phyloP scores from a whole-genome alignment of 2,888 invertebrate genomes.

The Apotomis betuletana region DNA sequence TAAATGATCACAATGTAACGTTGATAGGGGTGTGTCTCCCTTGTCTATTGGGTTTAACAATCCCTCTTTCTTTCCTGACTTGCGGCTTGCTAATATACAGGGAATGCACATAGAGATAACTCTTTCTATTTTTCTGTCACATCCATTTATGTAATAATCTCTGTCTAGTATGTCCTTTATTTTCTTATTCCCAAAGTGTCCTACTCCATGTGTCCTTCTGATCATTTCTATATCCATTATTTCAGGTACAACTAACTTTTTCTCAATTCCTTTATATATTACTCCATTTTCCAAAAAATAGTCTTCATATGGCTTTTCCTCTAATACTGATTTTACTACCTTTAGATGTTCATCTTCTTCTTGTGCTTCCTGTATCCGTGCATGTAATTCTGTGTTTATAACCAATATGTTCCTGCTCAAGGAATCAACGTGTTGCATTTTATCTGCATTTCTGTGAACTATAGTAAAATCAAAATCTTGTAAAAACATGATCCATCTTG shows the following conservation, averaged over 20 bases:
- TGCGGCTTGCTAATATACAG: too few species aligned
- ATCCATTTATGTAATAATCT: constrained; percentile 11
- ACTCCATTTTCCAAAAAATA: constrained; percentile 33
- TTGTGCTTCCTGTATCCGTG: constrained; percentile 42
- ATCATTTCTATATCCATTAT: neutral
- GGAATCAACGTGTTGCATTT: constrained; percentile 43
- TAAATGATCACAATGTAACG: too few species aligned
- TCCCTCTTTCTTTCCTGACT: too few species aligned
- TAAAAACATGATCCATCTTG: constrained; percentile 43
- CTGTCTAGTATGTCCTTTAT: neutral
- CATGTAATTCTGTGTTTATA: constrained; percentile 25
- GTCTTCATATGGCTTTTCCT: constrained; percentile 41
- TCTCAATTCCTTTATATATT: neutral
- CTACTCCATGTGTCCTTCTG: neutral
- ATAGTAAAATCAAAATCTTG: constrained; percentile 43
- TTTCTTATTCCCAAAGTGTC: constrained; percentile 20
- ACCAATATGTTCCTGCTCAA: constrained; percentile 41
- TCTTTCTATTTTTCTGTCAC: neutral
- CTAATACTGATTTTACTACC: constrained; percentile 44
- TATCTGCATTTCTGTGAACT: constrained; percentile 38
- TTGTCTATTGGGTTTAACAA: too few species aligned
- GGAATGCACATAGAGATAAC: too few species aligned
- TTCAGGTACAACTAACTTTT: constrained; percentile 3
- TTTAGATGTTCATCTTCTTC: constrained; percentile 44
- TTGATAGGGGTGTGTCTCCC: too few species aligned